phyloP scores from a whole-genome alignment of 2,113 vertebrate genomes.

The Oceanodroma tethys region DNA sequence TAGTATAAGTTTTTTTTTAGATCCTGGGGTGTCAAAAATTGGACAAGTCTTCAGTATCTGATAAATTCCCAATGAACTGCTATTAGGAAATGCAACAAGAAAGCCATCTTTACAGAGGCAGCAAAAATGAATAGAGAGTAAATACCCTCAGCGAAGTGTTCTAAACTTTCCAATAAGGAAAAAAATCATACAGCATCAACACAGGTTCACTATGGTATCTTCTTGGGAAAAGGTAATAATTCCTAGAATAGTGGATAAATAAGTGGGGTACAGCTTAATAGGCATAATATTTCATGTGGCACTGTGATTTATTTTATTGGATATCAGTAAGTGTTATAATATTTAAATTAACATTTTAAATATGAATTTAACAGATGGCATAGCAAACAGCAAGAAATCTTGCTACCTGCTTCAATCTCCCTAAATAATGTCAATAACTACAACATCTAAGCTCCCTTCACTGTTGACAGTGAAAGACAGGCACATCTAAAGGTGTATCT shows the following conservation, averaged over 20 bases:
- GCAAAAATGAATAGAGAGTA: background rate
- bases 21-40: background rate
- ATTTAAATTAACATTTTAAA: no score
- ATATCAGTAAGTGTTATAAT: background rate
- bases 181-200: background rate
- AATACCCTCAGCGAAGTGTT: background rate
- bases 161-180: background rate
- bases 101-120: background rate
- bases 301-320: background rate
- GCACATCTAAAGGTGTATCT: background rate
- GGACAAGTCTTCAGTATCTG: background rate
- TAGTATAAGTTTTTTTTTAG: background rate
- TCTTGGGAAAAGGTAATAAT: background rate
- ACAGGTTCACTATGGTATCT: background rate
- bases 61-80: background rate
- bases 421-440: background rate
- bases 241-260: background rate
- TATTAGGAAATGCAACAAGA: background rate
- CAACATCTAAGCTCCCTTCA: background rate
- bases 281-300: background rate
- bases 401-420: background rate
- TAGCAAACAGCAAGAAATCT: background rate
- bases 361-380: background rate
- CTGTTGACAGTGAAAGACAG: background rate
- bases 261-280: background rate